phyloP scores from a whole-genome alignment of 2,113 vertebrate genomes.

The Cromileptes altivelis region DNA sequence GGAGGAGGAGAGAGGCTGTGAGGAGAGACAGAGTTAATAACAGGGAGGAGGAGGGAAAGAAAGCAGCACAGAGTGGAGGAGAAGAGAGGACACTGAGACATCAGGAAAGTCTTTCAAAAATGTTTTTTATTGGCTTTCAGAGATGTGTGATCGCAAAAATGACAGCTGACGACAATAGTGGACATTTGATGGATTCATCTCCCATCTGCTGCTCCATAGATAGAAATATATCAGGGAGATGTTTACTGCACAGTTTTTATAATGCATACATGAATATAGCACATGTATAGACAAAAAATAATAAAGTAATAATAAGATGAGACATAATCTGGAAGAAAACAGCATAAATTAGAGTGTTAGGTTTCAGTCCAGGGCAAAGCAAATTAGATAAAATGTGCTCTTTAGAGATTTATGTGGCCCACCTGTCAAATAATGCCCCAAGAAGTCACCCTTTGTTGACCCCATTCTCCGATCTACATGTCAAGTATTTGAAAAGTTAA shows the following conservation, averaged over 20 bases:
- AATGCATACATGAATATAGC: not conserved
- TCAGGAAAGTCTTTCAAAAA: constrained; percentile 43
- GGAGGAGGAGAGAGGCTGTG: constrained; percentile 10
- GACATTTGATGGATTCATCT: constrained; percentile 27
- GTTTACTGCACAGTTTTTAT: not conserved
- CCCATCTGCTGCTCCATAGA: not conserved
- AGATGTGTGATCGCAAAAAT: constrained; percentile 18
- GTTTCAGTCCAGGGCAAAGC: constrained; percentile 16
- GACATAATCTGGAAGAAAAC: constrained; percentile 12
- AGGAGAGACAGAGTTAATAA: constrained; percentile 65
- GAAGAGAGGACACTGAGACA: constrained; percentile 36
- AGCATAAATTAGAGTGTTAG: constrained; percentile 24
- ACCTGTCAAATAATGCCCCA: constrained; percentile 47
- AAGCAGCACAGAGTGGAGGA: constrained; percentile 28
- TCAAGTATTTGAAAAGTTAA: constrained; percentile 46
- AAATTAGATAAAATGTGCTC: constrained; percentile 34
- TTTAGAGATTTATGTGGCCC: constrained; percentile 49
- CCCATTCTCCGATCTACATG: constrained; percentile 50
- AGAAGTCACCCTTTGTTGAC: constrained; percentile 39
- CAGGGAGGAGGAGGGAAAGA: constrained; percentile 25
- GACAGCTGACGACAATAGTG: constrained; percentile 19
- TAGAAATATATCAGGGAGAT: not conserved
- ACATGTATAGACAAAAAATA: constrained; percentile 9
- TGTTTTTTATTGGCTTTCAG: constrained; percentile 11
- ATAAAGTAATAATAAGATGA: not conserved